Percentiles rank a stretch among this genome's conserved stretches.
Evolutionary conservation across 2,797 vertebrate genomes (phyloP).

Genomic region (Poliocrania exsul): DNA sequence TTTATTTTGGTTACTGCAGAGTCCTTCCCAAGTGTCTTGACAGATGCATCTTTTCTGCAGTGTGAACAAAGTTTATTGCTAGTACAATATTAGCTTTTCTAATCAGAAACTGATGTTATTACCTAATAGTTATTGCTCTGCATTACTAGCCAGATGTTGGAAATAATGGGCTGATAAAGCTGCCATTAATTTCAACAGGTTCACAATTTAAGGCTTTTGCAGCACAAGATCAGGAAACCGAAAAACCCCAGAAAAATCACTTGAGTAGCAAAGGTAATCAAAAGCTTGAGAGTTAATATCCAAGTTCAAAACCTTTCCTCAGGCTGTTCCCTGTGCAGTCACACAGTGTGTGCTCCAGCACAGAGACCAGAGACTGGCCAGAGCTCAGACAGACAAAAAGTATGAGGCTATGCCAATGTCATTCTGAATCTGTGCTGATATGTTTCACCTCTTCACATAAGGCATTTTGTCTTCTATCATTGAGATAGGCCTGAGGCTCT

Average conservation of each 20-base stretch:
- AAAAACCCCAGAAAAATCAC: conserved; percentile 61
- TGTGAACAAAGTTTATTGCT: conserved; percentile 46
- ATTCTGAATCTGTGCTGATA: neutral
- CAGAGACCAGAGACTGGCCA: neutral
- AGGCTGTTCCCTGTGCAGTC: neutral
- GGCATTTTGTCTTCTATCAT: neutral
- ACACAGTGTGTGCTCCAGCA: accelerated
- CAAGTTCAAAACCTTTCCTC: neutral
- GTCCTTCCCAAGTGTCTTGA: neutral
- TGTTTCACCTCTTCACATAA: neutral
- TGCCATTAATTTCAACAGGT: conserved; percentile 66
- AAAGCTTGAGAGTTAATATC: conserved; percentile 15
- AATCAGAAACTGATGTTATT: conserved; percentile 65
- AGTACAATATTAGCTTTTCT: conserved; percentile 65
- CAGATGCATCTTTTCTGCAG: neutral
- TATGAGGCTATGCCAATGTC: neutral
- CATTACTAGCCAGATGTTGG: conserved; percentile 66
- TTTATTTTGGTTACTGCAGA: neutral
- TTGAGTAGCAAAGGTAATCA: conserved; percentile 4
- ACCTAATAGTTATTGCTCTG: conserved; percentile 62
- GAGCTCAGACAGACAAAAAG: neutral
- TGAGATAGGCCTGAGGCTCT: neutral
- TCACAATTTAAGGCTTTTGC: conserved; percentile 56
- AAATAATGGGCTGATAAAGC: conserved; percentile 71
- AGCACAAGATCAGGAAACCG: conserved; percentile 21